Percentiles rank a stretch among this genome's conserved stretches.
These are phyloP conservation scores for Acrocephalus kingi DNA, from an alignment of 2,113 vertebrate genomes.

Conservation along the genomic window DNA sequence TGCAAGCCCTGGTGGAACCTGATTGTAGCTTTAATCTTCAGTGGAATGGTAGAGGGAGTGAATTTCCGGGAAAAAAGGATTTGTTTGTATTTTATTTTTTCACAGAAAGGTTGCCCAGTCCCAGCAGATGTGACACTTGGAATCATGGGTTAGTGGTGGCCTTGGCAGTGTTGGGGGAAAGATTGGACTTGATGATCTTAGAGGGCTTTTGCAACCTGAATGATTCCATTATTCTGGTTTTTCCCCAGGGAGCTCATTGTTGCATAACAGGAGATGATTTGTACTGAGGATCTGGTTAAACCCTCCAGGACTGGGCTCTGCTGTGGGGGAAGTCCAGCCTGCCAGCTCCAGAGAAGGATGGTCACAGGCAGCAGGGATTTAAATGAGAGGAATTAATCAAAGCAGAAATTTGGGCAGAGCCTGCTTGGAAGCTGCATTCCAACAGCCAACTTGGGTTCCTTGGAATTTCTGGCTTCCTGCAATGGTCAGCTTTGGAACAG, in stretches of 20 bases:
- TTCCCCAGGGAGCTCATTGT: background rate
- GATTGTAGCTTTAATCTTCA: background rate
- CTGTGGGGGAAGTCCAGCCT: background rate
- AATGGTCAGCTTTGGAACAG: background rate
- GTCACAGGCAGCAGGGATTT: background rate
- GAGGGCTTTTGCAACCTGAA: background rate
- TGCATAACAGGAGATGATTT: background rate
- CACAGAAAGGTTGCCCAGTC: background rate
- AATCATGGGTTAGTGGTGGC: background rate
- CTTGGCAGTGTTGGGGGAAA: background rate
- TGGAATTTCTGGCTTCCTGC: background rate
- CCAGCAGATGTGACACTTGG: background rate
- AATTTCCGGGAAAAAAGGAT: background rate
- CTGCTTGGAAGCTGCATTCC: background rate
- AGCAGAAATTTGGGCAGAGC: background rate
- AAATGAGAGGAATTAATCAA: background rate
- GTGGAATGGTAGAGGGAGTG: rapidly evolving
- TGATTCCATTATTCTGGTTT: background rate
- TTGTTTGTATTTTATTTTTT: background rate
- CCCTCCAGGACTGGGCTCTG: background rate
- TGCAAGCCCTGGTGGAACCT: background rate
- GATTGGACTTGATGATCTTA: background rate
- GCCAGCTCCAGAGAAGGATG: background rate
- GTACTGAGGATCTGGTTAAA: background rate
- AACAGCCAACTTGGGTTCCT: rapidly evolving